A percentile compares a stretch with the other conserved stretches of the same genome.
These are phyloP conservation scores for Phyllotreta cruciferae DNA, from an alignment of 2,888 invertebrate genomes.

Conservation along the genomic window DNA sequence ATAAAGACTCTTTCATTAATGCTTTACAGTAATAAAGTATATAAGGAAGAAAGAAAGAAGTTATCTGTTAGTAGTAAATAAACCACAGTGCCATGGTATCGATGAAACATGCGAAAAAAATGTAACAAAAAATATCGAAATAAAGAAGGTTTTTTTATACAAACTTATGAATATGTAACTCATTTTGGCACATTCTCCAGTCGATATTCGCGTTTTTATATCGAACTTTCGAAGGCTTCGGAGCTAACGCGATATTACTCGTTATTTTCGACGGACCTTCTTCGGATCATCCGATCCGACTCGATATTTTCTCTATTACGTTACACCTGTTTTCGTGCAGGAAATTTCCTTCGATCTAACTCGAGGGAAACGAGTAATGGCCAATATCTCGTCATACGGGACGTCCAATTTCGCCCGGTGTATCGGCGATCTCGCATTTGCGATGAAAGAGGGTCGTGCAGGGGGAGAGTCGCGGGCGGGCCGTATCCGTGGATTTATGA, in stretches of 20 bases:
- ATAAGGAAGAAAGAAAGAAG: too few relatives aligned
- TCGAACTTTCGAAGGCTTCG: slow-evolving; percentile 21
- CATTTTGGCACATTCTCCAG: background rate
- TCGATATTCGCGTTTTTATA: slow-evolving; percentile 18
- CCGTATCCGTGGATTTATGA: background rate
- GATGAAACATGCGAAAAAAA: too few relatives aligned
- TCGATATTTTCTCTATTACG: slow-evolving; percentile 38
- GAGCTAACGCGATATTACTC: slow-evolving; percentile 24
- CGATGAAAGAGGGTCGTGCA: background rate
- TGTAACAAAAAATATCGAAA: too few relatives aligned
- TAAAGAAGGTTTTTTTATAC: too few relatives aligned
- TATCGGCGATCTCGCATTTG: slow-evolving; percentile 12
- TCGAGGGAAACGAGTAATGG: slow-evolving; percentile 35
- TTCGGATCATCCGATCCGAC: slow-evolving; percentile 36
- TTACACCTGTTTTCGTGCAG: slow-evolving; percentile 37
- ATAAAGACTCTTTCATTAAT: too few relatives aligned
- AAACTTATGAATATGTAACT: too few relatives aligned
- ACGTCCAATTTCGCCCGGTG: slow-evolving; percentile 32
- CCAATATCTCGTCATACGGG: slow-evolving; percentile 34
- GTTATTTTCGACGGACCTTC: slow-evolving; percentile 33
- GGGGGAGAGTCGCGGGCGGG: background rate
- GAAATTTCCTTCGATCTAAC: slow-evolving; percentile 32
- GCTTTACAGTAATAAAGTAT: too few relatives aligned
- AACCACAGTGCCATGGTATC: too few relatives aligned
- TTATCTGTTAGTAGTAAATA: too few relatives aligned